Evolutionary conservation across 2,797 vertebrate species (phyloP).

Genomic region (Capromys pilorides): DNA sequence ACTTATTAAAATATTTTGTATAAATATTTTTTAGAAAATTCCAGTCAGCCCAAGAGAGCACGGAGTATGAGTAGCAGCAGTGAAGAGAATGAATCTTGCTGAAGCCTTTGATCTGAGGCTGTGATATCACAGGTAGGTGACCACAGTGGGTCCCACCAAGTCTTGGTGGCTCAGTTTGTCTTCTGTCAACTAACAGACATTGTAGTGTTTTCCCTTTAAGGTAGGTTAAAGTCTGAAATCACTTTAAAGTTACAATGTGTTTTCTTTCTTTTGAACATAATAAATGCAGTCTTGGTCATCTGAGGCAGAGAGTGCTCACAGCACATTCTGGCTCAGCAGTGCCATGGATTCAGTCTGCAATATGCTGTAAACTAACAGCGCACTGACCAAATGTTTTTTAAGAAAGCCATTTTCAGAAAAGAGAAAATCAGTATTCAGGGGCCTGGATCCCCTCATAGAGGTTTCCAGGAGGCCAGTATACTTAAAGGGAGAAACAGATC

Average conservation of each 20-base stretch:
- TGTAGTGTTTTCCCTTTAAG: neutral
- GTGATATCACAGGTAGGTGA: neutral
- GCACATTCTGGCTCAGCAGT: neutral
- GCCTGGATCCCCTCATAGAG: neutral
- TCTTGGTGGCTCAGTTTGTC: neutral
- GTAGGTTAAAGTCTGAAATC: neutral
- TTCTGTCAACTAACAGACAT: neutral
- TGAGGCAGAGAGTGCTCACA: neutral
- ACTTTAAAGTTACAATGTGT: neutral
- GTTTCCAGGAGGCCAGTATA: rapidly evolving
- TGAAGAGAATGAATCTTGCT: too few relatives aligned
- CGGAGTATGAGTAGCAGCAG: neutral
- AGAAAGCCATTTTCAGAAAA: neutral
- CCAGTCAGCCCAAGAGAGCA: neutral
- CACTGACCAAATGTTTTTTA: neutral
- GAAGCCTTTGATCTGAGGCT: neutral
- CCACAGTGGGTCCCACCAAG: neutral
- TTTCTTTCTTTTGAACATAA: neutral
- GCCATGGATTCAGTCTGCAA: neutral
- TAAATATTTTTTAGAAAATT: neutral
- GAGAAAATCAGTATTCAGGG: neutral
- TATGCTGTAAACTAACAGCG: neutral
- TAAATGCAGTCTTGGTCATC: neutral
- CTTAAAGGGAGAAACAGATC: neutral
- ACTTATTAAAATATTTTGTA: neutral